Evolutionary conservation across 2,888 invertebrate species (phyloP).

Genomic region (Eristalinus sepulchralis): DNA sequence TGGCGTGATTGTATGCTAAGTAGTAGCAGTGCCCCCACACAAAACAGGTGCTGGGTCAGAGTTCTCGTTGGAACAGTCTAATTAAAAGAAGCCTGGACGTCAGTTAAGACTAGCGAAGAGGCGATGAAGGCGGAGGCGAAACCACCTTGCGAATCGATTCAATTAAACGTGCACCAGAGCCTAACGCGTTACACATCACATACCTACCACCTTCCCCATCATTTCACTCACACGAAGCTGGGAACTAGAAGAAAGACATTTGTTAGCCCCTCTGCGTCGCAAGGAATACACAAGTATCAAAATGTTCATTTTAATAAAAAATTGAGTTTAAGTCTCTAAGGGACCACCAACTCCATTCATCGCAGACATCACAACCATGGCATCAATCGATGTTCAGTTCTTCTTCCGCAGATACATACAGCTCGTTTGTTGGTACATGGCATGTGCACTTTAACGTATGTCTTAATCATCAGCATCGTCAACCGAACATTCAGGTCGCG

Average conservation of each 20-base stretch:
- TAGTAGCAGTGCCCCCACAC: constrained; percentile 33
- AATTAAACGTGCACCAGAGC: constrained; percentile 48
- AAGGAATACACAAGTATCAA: background rate
- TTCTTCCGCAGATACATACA: background rate
- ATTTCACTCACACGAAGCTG: background rate
- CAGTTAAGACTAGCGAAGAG: background rate
- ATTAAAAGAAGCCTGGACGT: constrained; percentile 24
- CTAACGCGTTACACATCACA: constrained; percentile 11
- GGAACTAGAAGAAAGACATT: background rate
- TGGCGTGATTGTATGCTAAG: constrained; percentile 73
- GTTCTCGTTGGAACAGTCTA: constrained; percentile 35
- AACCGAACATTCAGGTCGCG: constrained; percentile 46
- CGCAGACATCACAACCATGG: background rate
- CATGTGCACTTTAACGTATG: constrained; percentile 51
- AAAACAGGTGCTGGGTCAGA: constrained; percentile 34
- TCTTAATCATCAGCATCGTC: constrained; percentile 64
- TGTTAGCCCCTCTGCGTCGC: background rate
- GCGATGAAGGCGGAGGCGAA: constrained; percentile 35
- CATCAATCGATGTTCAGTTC: constrained; percentile 4
- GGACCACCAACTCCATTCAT: background rate
- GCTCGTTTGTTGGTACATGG: constrained; percentile 11
- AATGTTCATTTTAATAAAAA: constrained; percentile 40
- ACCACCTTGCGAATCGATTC: constrained; percentile 61
- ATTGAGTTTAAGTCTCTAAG: constrained; percentile 28
- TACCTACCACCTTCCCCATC: background rate